Evolutionary conservation across 2,888 invertebrate genomes (phyloP).

Genomic region (Rotaria magnacalcarata): DNA sequence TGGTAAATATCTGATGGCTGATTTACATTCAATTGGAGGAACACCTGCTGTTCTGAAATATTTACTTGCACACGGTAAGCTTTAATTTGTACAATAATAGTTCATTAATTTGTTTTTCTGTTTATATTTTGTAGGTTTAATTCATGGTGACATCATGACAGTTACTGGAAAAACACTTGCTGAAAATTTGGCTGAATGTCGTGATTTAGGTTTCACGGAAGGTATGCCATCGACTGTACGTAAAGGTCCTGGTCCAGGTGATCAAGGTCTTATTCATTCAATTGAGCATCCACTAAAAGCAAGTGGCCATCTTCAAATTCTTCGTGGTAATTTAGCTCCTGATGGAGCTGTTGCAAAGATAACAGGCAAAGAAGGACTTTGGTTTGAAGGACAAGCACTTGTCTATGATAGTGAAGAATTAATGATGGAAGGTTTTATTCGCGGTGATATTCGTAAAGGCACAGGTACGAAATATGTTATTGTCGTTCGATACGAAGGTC

Average conservation of each 20-base stretch:
- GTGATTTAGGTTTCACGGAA: background rate
- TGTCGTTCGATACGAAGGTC: conserved; percentile 47
- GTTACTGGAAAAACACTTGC: conserved; percentile 45
- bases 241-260: conserved; percentile 10
- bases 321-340: conserved; percentile 44
- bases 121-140: background rate
- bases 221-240: background rate
- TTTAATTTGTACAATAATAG: too few species aligned
- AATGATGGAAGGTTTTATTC: conserved; percentile 44
- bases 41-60: conserved; percentile 42
- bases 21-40: conserved; percentile 42
- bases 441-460: conserved; percentile 40
- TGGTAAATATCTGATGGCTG: conserved; percentile 39
- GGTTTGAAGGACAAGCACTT: conserved; percentile 40
- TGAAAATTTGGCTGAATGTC: conserved; percentile 39
- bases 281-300: conserved; percentile 39
- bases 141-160: conserved; percentile 43
- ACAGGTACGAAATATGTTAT: conserved; percentile 45
- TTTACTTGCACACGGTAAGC: background rate
- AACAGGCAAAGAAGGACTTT: conserved; percentile 43
- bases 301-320: conserved; percentile 40
- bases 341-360: conserved; percentile 44
- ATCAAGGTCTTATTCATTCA: conserved; percentile 42
- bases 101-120: too few species aligned
- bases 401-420: conserved; percentile 46